Evolutionary conservation across 2,888 invertebrate species (phyloP).

Genomic region (Drosophila birchii): DNA sequence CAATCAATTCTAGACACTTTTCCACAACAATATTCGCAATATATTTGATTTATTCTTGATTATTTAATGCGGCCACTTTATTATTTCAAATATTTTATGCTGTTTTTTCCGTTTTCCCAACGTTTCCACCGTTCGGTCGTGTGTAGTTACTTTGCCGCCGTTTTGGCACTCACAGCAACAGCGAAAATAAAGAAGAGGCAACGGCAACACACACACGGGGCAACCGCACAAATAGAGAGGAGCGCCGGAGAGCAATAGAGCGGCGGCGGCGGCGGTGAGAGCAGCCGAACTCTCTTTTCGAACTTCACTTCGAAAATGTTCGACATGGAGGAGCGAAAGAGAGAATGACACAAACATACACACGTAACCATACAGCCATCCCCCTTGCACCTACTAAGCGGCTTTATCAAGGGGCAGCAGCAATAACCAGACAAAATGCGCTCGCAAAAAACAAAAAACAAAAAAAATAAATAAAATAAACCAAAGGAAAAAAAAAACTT

Average conservation of each 20-base stretch:
- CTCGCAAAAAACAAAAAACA: slow-evolving; percentile 24
- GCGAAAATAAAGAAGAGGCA: slow-evolving; percentile 64
- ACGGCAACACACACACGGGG: slow-evolving; percentile 17
- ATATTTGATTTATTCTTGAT: slow-evolving; percentile 42
- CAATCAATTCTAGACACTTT: slow-evolving; percentile 36
- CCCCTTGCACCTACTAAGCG: slow-evolving; percentile 48
- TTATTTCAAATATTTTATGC: slow-evolving; percentile 49
- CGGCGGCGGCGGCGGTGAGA: slow-evolving; percentile 9
- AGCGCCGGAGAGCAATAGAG: slow-evolving; percentile 32
- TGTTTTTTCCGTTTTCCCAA: slow-evolving; percentile 32
- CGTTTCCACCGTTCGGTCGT: slow-evolving; percentile 48
- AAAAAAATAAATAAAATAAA: background rate
- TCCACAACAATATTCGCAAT: slow-evolving; percentile 48
- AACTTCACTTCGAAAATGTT: slow-evolving; percentile 74
- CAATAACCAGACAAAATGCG: slow-evolving; percentile 35
- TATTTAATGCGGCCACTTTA: slow-evolving; percentile 58
- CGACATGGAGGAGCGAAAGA: slow-evolving; percentile 38
- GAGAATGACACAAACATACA: slow-evolving; percentile 10
- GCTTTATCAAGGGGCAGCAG: slow-evolving; percentile 28
- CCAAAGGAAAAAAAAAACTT: slow-evolving; percentile 1
- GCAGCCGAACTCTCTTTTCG: slow-evolving; percentile 52
- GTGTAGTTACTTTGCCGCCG: slow-evolving; percentile 78
- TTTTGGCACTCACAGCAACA: slow-evolving; percentile 76
- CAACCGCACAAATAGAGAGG: slow-evolving; percentile 20
- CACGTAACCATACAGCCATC: slow-evolving; percentile 48